Percentiles rank a stretch among this genome's conserved stretches.
These are phyloP conservation scores for Danio rerio DNA, from an alignment of 2,113 vertebrate species.

Conservation along the genomic window DNA sequence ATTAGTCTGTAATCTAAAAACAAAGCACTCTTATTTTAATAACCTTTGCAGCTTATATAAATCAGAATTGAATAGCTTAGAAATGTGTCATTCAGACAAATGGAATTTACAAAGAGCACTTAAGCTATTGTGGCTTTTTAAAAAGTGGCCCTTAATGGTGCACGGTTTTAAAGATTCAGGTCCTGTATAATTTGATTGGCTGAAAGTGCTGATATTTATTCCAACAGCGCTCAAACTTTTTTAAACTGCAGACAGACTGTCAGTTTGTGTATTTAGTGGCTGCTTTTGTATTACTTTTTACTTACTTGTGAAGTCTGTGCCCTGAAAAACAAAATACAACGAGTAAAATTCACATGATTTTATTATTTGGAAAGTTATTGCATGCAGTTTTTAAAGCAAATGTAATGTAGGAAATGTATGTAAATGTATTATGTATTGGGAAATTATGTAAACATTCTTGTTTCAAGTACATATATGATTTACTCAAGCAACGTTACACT, in stretches of 20 bases:
- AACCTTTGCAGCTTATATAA: slow-evolving; percentile 24
- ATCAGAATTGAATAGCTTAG: slow-evolving; percentile 12
- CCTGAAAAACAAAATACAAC: neutral
- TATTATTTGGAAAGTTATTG: too few relatives aligned
- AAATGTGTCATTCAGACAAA: slow-evolving; percentile 4
- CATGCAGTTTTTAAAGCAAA: too few relatives aligned
- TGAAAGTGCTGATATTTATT: neutral
- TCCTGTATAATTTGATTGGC: slow-evolving; percentile 1
- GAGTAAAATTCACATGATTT: too few relatives aligned
- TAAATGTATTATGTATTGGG: too few relatives aligned
- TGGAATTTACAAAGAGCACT: neutral
- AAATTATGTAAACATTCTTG: too few relatives aligned
- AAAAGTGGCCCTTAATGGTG: slow-evolving; percentile 2
- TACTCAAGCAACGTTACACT: too few relatives aligned
- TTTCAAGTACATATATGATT: too few relatives aligned
- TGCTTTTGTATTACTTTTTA: neutral
- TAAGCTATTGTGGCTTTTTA: neutral
- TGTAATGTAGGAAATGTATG: too few relatives aligned
- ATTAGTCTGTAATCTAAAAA: slow-evolving; percentile 32
- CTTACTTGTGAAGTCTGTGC: neutral
- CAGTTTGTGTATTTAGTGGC: neutral
- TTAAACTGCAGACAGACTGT: neutral
- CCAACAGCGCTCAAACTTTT: neutral
- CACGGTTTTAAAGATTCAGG: neutral
- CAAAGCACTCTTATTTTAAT: slow-evolving; percentile 22